Base-by-base conservation (phyloP, 92 coral and sea anemone genomes). In the Heteractis magnifica region DNA sequence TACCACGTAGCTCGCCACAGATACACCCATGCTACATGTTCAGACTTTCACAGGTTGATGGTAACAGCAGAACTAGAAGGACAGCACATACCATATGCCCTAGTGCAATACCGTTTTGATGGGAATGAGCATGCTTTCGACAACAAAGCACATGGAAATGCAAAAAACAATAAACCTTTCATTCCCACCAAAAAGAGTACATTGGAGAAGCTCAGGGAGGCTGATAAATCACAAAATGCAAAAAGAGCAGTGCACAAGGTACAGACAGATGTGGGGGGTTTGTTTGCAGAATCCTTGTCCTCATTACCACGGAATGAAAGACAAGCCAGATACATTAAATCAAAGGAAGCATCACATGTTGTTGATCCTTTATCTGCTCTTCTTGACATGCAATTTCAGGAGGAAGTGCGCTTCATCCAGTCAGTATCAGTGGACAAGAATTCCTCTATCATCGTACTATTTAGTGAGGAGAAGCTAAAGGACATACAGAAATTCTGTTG, bases 161-260 rank as follows among this genome's bases (percentile, higher is more conserved):
- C 92, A 3, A 89, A 85, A 48, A 76, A 75, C 78, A 85, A 20
- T 21, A 64, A 89, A 52, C 84, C 89, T 10, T 89, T 89, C 79
- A 81, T 89, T 72, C 92, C 92, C 41, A 89, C 89, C 12, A 89
- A 89, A 79, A 89, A 85, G 52, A 89, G 84, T 73, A 89, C 89
- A 4, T 85, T 89, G 12, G 83, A 81, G 56, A 89, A 85, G 75
- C 83, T 85, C n/a, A 82, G 89, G 19, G 71, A 9, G 1, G 89
- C 89, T 11, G 87, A 85, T 6, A 89, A 89, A 51, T 13, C 75
- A 21, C 89, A 89, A 56, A 76, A 80, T 71, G 65, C 77, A 26
- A 88, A 88, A 65, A 50, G 88, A 59, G 88, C 88, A 79, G 88
- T 88, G 14, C 82, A 88, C 76, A 80, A 79, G 20, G 85, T 88